These are phyloP conservation scores for Anser brachyrhynchus DNA, from an alignment of 2,113 vertebrate species.

Conservation along the genomic window DNA sequence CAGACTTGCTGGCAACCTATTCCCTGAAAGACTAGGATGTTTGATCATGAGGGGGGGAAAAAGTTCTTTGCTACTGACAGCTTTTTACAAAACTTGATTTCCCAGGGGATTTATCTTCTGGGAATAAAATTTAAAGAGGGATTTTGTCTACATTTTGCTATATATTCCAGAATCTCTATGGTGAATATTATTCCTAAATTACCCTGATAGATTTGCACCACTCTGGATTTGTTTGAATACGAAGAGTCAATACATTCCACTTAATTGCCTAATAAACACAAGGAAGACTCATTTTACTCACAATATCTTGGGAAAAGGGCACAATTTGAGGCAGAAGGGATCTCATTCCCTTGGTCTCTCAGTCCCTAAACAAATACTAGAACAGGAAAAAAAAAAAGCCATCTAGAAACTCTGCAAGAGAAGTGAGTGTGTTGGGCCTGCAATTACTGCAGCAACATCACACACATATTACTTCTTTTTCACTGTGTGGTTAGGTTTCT, in stretches of 20 bases:
- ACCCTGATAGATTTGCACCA: not conserved
- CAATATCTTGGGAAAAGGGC: not conserved
- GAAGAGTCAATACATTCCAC: not conserved
- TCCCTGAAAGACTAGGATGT: not conserved
- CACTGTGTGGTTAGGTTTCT: not conserved
- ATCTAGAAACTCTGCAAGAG: not conserved
- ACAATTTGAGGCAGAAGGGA: not conserved
- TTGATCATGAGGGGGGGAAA: not conserved
- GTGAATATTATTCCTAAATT: not conserved
- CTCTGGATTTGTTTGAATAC: not conserved
- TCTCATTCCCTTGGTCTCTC: not conserved
- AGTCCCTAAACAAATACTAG: not conserved
- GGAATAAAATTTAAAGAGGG: not conserved
- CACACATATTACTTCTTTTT: not conserved
- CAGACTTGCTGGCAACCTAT: not conserved
- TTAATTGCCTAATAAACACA: not conserved
- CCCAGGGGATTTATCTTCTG: not conserved
- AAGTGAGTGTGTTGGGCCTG: not conserved
- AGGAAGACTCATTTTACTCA: conserved; percentile 1
- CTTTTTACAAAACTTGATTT: conserved; percentile 28
- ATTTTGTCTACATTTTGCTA: conserved; percentile 5
- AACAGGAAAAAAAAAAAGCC: not conserved
- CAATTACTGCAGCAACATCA: not conserved
- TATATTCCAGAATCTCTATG: not conserved
- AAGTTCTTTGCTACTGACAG: not conserved